A percentile compares a stretch with the other conserved stretches of the same genome.
Evolutionary conservation across 2,888 invertebrate species (phyloP).

Genomic region (Hecatera dysodea): DNA sequence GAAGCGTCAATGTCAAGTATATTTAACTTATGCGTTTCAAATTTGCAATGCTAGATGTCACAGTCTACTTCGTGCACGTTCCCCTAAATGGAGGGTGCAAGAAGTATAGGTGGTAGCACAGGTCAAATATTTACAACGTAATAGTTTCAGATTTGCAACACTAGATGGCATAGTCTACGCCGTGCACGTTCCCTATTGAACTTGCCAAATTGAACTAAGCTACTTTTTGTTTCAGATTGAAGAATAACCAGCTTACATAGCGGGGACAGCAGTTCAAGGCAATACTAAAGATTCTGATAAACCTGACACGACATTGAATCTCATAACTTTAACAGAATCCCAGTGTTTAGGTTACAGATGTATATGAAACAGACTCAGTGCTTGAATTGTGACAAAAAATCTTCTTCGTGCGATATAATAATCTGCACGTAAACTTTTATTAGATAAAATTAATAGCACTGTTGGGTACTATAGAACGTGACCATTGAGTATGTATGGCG

Average conservation of each 20-base stretch:
- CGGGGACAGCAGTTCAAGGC: constrained; percentile 15
- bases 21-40: too few relatives aligned
- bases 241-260: constrained; percentile 34
- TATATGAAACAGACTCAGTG: constrained; percentile 5
- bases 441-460: constrained; percentile 9
- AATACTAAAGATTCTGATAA: constrained; percentile 16
- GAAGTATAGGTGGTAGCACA: too few relatives aligned
- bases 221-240: constrained; percentile 45
- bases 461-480: background rate
- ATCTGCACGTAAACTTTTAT: constrained; percentile 19
- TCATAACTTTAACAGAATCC: constrained; percentile 28
- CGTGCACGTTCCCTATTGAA: too few relatives aligned
- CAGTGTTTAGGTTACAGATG: constrained; percentile 21
- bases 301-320: constrained; percentile 36
- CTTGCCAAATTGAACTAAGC: background rate
- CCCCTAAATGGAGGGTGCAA: too few relatives aligned
- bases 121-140: too few relatives aligned
- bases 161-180: too few relatives aligned
- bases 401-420: constrained; percentile 6
- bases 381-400: constrained; percentile 1
- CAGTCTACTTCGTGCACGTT: too few relatives aligned
- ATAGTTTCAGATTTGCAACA: too few relatives aligned
- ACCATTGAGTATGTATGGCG: background rate
- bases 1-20: too few relatives aligned
- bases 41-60: too few relatives aligned